Evolutionary conservation across 2,888 invertebrate genomes (phyloP).

Genomic region (Phorcus lineatus): DNA sequence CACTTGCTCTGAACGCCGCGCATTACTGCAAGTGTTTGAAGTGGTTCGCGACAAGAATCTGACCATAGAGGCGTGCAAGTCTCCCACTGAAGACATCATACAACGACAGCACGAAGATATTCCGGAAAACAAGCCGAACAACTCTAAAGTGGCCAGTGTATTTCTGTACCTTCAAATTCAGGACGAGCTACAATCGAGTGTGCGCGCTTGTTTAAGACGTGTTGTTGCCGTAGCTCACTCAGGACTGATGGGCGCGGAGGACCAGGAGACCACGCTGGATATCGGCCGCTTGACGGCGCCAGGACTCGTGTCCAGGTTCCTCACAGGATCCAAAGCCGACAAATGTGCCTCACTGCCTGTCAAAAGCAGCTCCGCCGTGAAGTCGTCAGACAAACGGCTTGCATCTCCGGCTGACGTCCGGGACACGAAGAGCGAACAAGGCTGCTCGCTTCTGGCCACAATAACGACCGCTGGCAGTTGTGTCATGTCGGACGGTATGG

Average conservation of each 20-base stretch:
- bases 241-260: not conserved
- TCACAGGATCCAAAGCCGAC: not conserved
- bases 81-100: not conserved
- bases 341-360: no score
- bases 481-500: no score
- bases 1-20: not conserved
- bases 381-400: no score
- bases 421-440: no score
- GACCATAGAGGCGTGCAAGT: no score
- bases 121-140: not conserved
- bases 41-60: not conserved
- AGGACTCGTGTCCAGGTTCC: not conserved
- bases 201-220: not conserved
- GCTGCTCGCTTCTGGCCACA: no score
- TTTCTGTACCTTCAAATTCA: slow-evolving; percentile 6
- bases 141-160: not conserved
- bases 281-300: not conserved
- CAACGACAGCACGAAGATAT: not conserved
- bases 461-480: no score
- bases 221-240: slow-evolving; percentile 5
- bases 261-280: not conserved
- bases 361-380: no score
- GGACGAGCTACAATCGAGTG: not conserved
- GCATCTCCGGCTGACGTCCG: no score
- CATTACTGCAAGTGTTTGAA: not conserved